Conservation (phyloP, 2,113 vertebrate genomes). For the Sprattus sprattus region DNA sequence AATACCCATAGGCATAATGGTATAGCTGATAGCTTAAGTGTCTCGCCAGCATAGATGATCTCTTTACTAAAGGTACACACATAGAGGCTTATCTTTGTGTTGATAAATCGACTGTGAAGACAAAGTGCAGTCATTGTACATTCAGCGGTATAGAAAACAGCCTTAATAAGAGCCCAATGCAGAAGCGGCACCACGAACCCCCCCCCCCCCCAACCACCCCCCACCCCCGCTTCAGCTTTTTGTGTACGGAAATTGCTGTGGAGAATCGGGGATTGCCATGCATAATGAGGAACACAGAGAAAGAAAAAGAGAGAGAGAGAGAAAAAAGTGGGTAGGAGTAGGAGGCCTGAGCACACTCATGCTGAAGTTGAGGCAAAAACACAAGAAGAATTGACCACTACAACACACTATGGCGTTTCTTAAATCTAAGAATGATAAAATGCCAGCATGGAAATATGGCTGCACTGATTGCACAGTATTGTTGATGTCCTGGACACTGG, state of each 20-base stretch:
- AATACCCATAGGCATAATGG: neutral
- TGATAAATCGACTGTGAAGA: slow-evolving; percentile 3
- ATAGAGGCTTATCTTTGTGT: neutral
- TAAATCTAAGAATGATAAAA: neutral
- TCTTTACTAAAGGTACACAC: slow-evolving; percentile 5
- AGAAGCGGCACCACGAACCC: neutral
- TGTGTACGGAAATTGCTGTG: neutral
- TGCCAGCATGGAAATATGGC: neutral
- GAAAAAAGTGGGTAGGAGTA: neutral
- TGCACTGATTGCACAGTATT: neutral
- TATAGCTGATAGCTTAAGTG: neutral
- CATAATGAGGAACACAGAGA: neutral
- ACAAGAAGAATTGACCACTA: neutral
- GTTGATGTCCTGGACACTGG: neutral
- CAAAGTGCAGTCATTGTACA: slow-evolving; percentile 14
- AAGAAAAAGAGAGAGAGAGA: neutral
- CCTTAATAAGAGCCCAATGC: neutral
- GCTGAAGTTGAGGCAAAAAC: neutral
- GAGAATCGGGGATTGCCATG: neutral
- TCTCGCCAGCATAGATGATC: neutral
- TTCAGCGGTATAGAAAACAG: neutral
- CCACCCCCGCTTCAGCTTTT: neutral
- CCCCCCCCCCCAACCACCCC: neutral
- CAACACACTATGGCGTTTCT: neutral
- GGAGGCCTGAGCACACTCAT: neutral